Base-by-base conservation (phyloP, 1,140 invertebrate species). In the Mycetomoellerius zeteki region DNA sequence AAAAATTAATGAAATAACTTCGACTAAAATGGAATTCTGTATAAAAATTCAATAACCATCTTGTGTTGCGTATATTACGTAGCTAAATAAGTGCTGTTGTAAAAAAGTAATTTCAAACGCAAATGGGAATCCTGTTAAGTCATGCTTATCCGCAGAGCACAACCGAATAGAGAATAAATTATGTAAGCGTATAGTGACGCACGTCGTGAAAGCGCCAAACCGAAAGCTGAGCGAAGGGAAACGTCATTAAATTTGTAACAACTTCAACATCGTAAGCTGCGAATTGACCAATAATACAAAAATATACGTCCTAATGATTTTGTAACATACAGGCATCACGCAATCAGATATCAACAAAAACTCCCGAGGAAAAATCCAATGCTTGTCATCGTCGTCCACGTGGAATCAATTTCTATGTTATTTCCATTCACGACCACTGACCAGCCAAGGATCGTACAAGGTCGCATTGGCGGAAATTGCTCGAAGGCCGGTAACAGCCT, bases 121-220 rank as follows among this genome's bases (percentile, higher is more conserved):
- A 73, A 65, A 54, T 52, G 78, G 21, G 24, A 82, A 58, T 73
- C 4, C n/a, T 12, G 27, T 67, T 73, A 80, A 80, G 62, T 30
- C 30, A 30, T 19, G 19, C 37, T 60, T 73, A 82, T 82, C 67
- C 47, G 24, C 37, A 24, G 24, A 8, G 19, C 52, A 30, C 24
- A 54, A 72, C 71, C 30, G 67, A 82, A 82, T 82, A 60, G 58
- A 47, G 24, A 12, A 16, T 82, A 73, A 84, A 84, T 84, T 84
- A 84, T 75, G 37, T 75, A 84, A 73, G 54, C 69, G 19, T 6
- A n/a, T n/a, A 37, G 14, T 60, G 80, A 73, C 54, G 80, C 37
- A 62, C 54, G 24, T 72, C 69, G 24, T 72, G 37, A 43, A 30
- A 47, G 52, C 60, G 2, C 24, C 58, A 33, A 78, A 54, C 52